Evolutionary conservation across 2,113 vertebrate genomes (phyloP), one percentile per base, ranked within the genome.

Genomic region (Nibea coibor): DNA sequence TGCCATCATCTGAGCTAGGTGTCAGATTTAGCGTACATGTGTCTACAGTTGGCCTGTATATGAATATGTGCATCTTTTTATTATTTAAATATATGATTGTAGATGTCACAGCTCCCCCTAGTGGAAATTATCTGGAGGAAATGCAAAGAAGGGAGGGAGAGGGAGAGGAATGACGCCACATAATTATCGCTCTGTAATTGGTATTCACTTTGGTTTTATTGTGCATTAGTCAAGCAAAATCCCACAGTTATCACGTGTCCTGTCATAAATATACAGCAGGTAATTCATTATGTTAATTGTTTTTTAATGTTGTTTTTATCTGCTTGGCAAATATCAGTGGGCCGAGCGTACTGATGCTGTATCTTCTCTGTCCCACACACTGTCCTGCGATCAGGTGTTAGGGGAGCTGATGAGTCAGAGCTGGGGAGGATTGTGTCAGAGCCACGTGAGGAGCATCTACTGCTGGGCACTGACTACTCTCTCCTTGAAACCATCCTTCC

Each of bases 361-460:
- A 2, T 51, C 5, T 39, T 7, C 12, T 9, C 15, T 42, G 16
- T 22, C 17, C 39, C 22, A 28, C 14, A 15, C 11, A n/a, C 45
- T 39, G 1, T 74, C 12, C 16, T 72, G 61, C 67, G 39, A 64
- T 19, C 80, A 98, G 97, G 96, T 71, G 92, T 97, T 24, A 88
- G 94, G 62, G 94, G 92, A 2, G 93, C 95, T 3, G 93, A 96
- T 72, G 94, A 70, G 50, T 80, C 74, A 0, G 95, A 97, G 81
- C 86, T 98, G 89, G 95, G 78, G 83, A 89, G 78, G 78, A 92
- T 96, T 5, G 96, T 96, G 19, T 95, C 96, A 0, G 90, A 95
- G 42, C 97, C 97, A 3, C 11, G 72, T 0, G 94, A 95, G 16
- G 96, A 98, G 79, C 96, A 98, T 17, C 15, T 95, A 4, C 81